Base-by-base conservation (phyloP, 2,888 invertebrate genomes). In the Drosophila anomelani region DNA sequence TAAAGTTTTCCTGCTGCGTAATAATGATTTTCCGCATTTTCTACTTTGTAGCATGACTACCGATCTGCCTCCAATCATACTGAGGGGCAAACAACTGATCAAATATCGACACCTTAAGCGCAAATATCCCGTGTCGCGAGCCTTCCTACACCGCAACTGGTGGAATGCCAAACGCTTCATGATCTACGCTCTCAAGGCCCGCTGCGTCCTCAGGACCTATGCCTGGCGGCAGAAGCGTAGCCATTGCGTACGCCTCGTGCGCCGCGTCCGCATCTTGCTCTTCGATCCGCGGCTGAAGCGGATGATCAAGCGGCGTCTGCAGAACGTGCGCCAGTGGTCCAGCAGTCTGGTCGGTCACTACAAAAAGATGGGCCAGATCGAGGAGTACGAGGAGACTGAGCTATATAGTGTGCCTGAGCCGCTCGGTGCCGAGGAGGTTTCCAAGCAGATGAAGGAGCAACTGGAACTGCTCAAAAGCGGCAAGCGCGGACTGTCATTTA, bases 361-460 rank as follows among this genome's bases (percentile, higher is more conserved):
- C 47, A 90, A 75, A n/a, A 75, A 73, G 23, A 83, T 77, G 59
- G 81, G 83, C 3, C 79, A 77, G 8, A 64, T 78, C 7, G 75
- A 77, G 12, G 87, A 90, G 61, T 79, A 84, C 56, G 82, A 89
- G 62, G 90, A 89, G 75, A 89, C 72, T 39, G 82, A 76, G 54
- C 15, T 77, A 8, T 90, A 86, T 34, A 83, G 79, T 44, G 62
- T 67, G 53, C 54, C 60, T 2, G 56, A 62, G 26, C 62, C 59
- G 10, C 57, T 79, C 44, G 77, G 57, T 0, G 70, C 78, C n/a
- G 89, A 90, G 15, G 90, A 91, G 63, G 74, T 92, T 10, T 88
- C 89, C 57, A 90, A 90, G 63, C 87, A 91, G 62, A 69, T 92
- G 67, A 92, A 92, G 61, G 81, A 92, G 46, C 92, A 92, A 57